A percentile compares a stretch with the other conserved stretches of the same genome.
phyloP scores from a whole-genome alignment of 2,797 vertebrate species.

The Pseudotriccus pelzelni region DNA sequence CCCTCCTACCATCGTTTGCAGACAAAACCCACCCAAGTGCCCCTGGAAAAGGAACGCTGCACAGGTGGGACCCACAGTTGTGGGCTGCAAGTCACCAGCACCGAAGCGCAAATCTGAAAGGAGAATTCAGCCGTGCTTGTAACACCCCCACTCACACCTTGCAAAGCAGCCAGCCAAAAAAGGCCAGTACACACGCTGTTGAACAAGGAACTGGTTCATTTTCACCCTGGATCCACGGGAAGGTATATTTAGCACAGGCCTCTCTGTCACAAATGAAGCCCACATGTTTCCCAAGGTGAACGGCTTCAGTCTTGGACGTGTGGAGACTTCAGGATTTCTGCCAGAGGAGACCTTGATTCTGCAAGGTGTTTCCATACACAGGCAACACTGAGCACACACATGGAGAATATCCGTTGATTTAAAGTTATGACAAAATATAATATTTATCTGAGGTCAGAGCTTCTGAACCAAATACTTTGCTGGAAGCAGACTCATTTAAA shows the following conservation, averaged over 20 bases:
- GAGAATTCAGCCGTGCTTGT: background rate
- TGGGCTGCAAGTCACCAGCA: background rate
- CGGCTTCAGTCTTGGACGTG: background rate
- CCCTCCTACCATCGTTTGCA: background rate
- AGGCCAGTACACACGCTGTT: background rate
- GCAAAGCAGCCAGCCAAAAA: background rate
- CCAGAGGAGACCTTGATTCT: background rate
- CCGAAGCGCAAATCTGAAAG: background rate
- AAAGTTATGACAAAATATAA: background rate
- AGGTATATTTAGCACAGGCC: background rate
- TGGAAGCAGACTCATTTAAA: background rate
- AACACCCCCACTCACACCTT: background rate
- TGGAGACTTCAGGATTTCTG: background rate
- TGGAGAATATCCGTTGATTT: background rate
- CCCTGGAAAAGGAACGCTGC: background rate
- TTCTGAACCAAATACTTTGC: background rate
- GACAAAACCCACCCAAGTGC: background rate
- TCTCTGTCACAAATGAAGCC: background rate
- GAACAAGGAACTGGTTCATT: background rate
- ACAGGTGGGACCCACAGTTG: background rate
- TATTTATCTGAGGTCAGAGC: background rate
- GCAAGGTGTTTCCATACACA: background rate
- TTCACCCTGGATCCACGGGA: background rate
- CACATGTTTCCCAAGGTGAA: background rate
- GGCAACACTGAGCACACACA: background rate